Conservation (phyloP, 2,113 vertebrate species). For the Callithrix jacchus region DNA sequence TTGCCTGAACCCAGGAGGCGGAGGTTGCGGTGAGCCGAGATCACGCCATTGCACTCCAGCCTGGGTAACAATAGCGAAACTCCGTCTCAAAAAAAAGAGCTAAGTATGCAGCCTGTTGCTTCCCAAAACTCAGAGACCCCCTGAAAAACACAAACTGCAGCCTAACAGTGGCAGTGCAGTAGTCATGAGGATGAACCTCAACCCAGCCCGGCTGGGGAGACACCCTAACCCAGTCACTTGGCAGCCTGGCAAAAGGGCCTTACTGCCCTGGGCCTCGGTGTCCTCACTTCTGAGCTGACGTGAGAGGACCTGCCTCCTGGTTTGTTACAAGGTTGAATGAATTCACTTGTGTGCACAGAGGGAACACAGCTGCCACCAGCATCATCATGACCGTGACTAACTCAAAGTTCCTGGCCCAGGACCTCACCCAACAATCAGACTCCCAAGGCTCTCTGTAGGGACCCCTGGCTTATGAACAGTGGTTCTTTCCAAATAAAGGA, state of each 20-base stretch:
- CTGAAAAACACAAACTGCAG: fast-evolving
- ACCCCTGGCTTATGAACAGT: background rate
- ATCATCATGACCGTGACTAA: background rate
- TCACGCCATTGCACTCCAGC: no score
- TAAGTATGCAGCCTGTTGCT: background rate
- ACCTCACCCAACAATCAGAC: background rate
- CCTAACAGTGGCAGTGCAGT: background rate
- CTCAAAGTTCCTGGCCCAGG: background rate
- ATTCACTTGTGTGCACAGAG: background rate
- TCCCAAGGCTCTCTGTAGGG: background rate
- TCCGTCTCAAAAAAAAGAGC: no score
- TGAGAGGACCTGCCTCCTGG: background rate
- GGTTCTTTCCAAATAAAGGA: background rate
- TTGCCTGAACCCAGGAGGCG: no score
- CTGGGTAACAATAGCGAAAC: no score
- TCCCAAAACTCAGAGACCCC: background rate
- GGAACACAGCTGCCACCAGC: background rate
- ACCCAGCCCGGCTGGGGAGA: no score
- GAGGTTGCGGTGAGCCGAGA: no score
- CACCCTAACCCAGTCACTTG: background rate
- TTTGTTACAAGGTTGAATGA: background rate
- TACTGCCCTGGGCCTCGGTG: background rate
- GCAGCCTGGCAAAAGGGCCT: background rate
- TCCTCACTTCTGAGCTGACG: background rate
- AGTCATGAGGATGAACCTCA: background rate